Evolutionary conservation across 2,113 vertebrate species (phyloP).

Genomic region (Rhynchopsitta pachyrhyncha): DNA sequence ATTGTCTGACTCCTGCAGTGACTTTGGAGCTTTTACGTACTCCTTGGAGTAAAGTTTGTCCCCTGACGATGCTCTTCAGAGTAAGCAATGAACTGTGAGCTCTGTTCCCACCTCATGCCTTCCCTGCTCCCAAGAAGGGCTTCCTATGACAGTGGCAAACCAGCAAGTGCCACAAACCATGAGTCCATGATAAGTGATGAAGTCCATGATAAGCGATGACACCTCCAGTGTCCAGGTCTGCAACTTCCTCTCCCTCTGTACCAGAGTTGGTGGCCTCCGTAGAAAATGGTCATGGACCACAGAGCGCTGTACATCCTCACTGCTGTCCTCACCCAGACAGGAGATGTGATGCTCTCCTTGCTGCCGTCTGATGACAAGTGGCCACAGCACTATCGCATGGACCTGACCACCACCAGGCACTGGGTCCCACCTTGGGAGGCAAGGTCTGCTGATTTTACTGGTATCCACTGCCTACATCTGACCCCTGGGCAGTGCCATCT

Average conservation of each 20-base stretch:
- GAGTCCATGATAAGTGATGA: fast-evolving
- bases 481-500: fast-evolving
- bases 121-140: neutral
- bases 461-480: no score
- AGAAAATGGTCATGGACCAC: neutral
- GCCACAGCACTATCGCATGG: neutral
- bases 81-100: neutral
- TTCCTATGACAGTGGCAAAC: neutral
- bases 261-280: fast-evolving
- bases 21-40: neutral
- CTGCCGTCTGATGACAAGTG: slow-evolving; percentile 39
- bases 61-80: neutral
- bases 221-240: neutral
- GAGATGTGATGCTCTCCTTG: neutral
- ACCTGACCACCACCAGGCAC: neutral
- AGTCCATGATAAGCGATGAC: fast-evolving
- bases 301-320: fast-evolving
- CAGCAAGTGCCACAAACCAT: neutral
- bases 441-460: neutral
- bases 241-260: neutral
- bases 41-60: neutral
- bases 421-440: neutral
- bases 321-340: neutral
- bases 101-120: neutral
- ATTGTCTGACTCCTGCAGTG: neutral